Percentiles rank a stretch among this genome's conserved stretches.
These are phyloP conservation scores for Epicauta chinensis DNA, from an alignment of 1,140 invertebrate species.

Conservation along the genomic window DNA sequence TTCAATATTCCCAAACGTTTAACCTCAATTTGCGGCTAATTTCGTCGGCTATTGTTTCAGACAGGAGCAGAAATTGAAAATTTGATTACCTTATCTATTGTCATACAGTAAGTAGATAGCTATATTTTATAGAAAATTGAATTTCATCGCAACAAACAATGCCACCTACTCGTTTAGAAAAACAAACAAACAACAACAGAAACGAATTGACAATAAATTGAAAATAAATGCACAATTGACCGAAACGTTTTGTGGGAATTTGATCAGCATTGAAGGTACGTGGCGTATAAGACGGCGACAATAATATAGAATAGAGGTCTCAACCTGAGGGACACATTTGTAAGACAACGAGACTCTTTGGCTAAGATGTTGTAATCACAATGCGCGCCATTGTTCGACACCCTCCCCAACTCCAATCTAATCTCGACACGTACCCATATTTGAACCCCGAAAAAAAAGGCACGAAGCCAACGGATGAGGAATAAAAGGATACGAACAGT, in stretches of 20 bases:
- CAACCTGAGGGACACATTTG: conserved; percentile 14
- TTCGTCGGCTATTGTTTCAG: conserved; percentile 6
- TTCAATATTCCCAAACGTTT: conserved; percentile 4
- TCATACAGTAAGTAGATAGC: not conserved
- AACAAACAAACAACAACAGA: not conserved
- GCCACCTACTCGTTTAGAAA: no score
- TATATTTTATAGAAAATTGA: no score
- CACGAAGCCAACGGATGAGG: not conserved
- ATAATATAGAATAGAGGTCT: conserved; percentile 8
- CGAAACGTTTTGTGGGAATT: conserved; percentile 2
- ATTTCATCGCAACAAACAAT: no score
- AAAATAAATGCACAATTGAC: conserved; percentile 7
- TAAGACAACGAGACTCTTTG: conserved; percentile 14
- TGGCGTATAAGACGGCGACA: no score
- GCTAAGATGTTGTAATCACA: conserved; percentile 6
- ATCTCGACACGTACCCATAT: conserved; percentile 3
- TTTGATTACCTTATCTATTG: conserved; percentile 9
- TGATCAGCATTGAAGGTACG: conserved; percentile 5
- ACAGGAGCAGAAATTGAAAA: conserved; percentile 11
- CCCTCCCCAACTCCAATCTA: conserved; percentile 2
- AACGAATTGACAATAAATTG: conserved; percentile 8
- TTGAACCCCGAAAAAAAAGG: not conserved
- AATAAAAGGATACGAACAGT: not conserved
- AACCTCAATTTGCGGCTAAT: conserved; percentile 8
- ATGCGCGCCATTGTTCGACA: not conserved